These are phyloP conservation scores for Mirza zaza DNA, from an alignment of 2,113 vertebrate species.

Conservation along the genomic window DNA sequence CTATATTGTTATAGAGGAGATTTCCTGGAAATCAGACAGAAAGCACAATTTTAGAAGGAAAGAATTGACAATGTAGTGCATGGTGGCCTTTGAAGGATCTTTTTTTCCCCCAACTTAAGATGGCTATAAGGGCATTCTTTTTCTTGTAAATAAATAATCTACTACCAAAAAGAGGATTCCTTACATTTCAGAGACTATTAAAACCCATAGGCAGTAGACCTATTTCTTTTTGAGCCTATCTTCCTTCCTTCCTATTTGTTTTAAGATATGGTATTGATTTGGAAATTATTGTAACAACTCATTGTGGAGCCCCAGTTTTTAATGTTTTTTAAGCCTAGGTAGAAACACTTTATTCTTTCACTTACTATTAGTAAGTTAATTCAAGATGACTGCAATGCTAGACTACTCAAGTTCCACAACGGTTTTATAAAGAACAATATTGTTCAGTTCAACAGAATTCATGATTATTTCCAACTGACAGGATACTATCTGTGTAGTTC, in stretches of 20 bases:
- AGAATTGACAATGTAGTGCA: not conserved
- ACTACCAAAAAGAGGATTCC: not conserved
- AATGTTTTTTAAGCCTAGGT: not conserved
- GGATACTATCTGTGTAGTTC: not conserved
- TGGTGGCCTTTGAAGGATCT: not conserved
- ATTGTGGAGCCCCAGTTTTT: not conserved
- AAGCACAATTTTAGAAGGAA: not conserved
- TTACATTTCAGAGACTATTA: not conserved
- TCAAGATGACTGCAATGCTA: not conserved
- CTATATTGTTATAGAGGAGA: not conserved
- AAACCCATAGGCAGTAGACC: not conserved
- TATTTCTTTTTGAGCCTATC: not conserved
- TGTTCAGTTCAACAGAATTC: not conserved
- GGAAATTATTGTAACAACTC: not conserved
- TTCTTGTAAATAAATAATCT: not conserved
- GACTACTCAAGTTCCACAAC: not conserved
- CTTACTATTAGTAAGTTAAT: not conserved
- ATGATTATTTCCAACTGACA: not conserved
- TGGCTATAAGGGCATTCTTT: not conserved
- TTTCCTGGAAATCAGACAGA: slow-evolving; percentile 29
- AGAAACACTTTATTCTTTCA: not conserved
- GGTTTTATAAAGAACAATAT: not conserved
- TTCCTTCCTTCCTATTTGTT: not conserved
- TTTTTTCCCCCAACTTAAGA: not conserved
- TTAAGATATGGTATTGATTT: not conserved